Conservation (phyloP, 2,888 invertebrate species). For the Aporophyla nigra region DNA sequence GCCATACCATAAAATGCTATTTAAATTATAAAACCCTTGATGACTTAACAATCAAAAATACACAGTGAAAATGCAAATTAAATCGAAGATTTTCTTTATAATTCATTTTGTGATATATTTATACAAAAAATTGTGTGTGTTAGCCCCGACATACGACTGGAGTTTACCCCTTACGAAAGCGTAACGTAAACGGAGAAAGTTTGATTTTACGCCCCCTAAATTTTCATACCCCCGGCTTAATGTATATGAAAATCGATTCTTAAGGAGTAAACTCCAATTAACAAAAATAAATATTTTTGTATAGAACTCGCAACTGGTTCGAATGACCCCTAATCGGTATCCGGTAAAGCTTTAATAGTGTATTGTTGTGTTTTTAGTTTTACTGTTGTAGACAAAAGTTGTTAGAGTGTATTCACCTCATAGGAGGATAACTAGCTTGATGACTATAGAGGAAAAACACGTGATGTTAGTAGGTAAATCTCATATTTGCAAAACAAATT, state of each 20-base stretch:
- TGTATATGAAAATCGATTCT: no score
- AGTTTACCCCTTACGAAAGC: no score
- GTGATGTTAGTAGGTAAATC: neutral
- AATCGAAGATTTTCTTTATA: neutral
- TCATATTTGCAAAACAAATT: conserved; percentile 3
- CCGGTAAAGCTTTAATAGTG: neutral
- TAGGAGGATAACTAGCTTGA: neutral
- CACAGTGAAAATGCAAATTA: neutral
- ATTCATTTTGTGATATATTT: no score
- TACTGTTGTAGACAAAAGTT: conserved; percentile 1
- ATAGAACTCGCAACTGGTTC: neutral
- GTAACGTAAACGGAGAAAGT: no score
- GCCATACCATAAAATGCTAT: neutral
- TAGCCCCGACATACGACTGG: no score
- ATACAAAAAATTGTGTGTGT: no score
- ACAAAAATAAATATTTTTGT: neutral
- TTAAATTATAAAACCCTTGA: conserved; percentile 4
- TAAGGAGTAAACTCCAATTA: no score
- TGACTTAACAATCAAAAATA: no score
- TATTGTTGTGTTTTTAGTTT: conserved; percentile 4
- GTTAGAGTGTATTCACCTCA: conserved; percentile 35
- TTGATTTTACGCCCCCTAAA: no score
- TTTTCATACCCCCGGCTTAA: no score
- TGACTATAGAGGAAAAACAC: conserved; percentile 4
- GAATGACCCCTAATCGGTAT: neutral